Percentiles rank a stretch among this genome's conserved stretches.
Evolutionary conservation across 2,113 vertebrate genomes (phyloP).

Genomic region (Grus americana): DNA sequence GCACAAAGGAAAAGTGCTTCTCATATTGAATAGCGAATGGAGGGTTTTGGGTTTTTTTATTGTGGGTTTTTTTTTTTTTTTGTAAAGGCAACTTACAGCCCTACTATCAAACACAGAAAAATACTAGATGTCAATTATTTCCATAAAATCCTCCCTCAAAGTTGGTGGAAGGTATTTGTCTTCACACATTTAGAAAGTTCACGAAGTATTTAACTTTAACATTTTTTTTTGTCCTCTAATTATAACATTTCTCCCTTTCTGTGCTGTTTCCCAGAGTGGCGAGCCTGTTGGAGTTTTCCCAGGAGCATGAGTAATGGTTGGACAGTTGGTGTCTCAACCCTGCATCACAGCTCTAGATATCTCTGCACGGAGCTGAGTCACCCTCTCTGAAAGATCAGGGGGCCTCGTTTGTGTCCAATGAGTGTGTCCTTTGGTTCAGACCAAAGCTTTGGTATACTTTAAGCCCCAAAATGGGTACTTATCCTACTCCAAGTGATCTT

Average conservation of each 20-base stretch:
- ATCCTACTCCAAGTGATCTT: not conserved
- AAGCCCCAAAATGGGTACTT: not conserved
- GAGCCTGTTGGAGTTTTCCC: not conserved
- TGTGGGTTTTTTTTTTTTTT: not conserved
- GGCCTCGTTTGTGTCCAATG: not conserved
- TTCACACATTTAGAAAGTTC: not conserved
- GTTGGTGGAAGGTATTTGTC: not conserved
- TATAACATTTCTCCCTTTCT: not conserved
- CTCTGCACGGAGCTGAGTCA: not conserved
- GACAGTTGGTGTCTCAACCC: not conserved
- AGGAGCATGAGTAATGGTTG: not conserved
- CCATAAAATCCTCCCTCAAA: not conserved
- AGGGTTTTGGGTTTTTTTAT: too few species aligned
- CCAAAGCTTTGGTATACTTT: not conserved
- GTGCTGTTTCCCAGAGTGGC: not conserved
- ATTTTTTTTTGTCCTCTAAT: not conserved
- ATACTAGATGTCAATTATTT: not conserved
- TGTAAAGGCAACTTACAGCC: not conserved
- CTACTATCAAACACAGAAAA: not conserved
- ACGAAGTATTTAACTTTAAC: not conserved
- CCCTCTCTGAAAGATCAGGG: not conserved
- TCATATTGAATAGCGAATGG: not conserved
- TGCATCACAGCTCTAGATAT: not conserved
- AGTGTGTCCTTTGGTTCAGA: not conserved
- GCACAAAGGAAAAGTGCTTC: not conserved